Percentiles rank a stretch among this genome's conserved stretches.
These are phyloP conservation scores for Pteromalus puparum DNA, from an alignment of 1,140 invertebrate genomes.

Conservation along the genomic window DNA sequence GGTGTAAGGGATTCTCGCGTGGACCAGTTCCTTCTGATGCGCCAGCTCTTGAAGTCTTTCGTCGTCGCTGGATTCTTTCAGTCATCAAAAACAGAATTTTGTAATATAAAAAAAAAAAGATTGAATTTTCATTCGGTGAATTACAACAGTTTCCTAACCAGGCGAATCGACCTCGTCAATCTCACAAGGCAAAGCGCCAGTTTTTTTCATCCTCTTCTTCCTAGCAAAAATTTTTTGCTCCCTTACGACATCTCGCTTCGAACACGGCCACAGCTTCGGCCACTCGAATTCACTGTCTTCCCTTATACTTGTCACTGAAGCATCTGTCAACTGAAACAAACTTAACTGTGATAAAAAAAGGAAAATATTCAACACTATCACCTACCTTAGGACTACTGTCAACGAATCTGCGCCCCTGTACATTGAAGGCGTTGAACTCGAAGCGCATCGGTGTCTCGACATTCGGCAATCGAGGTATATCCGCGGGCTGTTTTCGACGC, in stretches of 20 bases:
- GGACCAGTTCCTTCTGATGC: conserved; percentile 62
- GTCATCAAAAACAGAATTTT: background rate
- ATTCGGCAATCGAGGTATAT: background rate
- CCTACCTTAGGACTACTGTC: background rate
- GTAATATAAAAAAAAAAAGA: background rate
- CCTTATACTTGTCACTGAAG: background rate
- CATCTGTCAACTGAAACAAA: background rate
- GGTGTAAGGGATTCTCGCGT: conserved; percentile 58
- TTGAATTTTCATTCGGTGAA: background rate
- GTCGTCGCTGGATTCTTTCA: conserved; percentile 41
- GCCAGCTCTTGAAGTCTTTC: conserved; percentile 56
- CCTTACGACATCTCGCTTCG: conserved; percentile 46
- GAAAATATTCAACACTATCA: too few species aligned
- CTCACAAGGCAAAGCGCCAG: conserved; percentile 59
- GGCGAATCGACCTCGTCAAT: conserved; percentile 41
- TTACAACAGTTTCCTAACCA: background rate
- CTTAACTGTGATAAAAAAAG: too few species aligned
- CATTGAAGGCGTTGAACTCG: conserved; percentile 11
- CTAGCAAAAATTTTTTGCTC: conserved; percentile 38
- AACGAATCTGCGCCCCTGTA: background rate
- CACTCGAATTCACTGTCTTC: conserved; percentile 47
- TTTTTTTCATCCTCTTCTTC: conserved; percentile 46
- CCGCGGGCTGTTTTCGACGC: background rate
- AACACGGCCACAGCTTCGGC: conserved; percentile 61
- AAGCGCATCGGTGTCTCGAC: background rate